phyloP scores from a whole-genome alignment of 1,140 invertebrate species.

The Polyergus mexicanus region DNA sequence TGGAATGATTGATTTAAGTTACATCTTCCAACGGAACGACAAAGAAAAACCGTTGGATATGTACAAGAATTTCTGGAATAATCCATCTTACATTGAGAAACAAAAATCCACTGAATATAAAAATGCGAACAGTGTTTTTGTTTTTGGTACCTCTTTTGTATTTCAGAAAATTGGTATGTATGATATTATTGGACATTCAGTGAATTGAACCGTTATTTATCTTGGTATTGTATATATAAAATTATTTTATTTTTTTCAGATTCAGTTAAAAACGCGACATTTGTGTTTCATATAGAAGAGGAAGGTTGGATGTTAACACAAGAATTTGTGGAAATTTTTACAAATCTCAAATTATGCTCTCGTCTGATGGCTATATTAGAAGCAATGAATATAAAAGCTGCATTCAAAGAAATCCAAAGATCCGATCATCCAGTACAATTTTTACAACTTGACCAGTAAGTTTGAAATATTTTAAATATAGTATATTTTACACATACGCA shows the following conservation, averaged over 20 bases:
- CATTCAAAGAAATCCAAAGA: conserved; percentile 67
- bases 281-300: conserved; percentile 70
- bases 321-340: conserved; percentile 75
- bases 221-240: background rate
- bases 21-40: background rate
- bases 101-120: background rate
- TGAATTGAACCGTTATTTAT: background rate
- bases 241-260: conserved; percentile 44
- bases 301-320: conserved; percentile 73
- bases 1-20: background rate
- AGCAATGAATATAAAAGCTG: conserved; percentile 1
- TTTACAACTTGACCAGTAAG: conserved; percentile 70
- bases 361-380: conserved; percentile 54
- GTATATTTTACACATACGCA: conserved; percentile 18
- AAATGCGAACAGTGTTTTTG: background rate
- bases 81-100: background rate
- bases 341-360: conserved; percentile 40
- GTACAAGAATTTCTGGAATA: background rate
- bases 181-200: background rate
- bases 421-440: conserved; percentile 58
- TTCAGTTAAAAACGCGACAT: conserved; percentile 39
- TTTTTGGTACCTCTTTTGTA: background rate
- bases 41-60: background rate
- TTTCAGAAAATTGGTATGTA: conserved; percentile 56
- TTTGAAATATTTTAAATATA: conserved; percentile 38